Percentiles rank a stretch among this genome's conserved stretches.
These are phyloP conservation scores for Rotaria macrura DNA, from an alignment of 2,888 invertebrate species.

Conservation along the genomic window DNA sequence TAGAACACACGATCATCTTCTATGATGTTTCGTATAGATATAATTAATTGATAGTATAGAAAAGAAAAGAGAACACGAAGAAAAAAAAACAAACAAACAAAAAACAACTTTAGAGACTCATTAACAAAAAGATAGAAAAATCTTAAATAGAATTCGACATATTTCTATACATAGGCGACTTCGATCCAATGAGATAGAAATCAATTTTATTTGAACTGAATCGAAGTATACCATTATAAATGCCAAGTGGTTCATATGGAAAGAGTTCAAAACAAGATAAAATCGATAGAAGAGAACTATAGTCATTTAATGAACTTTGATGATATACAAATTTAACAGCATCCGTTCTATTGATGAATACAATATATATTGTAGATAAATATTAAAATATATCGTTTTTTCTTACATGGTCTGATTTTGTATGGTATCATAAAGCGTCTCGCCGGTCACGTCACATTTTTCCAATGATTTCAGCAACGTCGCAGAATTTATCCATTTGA, in stretches of 20 bases:
- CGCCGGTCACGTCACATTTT: not conserved
- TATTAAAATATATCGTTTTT: not conserved
- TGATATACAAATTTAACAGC: not conserved
- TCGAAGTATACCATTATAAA: not conserved
- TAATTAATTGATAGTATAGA: not conserved
- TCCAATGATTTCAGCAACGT: not conserved
- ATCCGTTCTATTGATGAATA: not conserved
- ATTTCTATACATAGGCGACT: not conserved
- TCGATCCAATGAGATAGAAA: not conserved
- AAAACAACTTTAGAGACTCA: not conserved
- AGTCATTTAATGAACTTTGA: not conserved
- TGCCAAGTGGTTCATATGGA: not conserved
- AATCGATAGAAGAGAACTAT: not conserved
- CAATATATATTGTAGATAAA: not conserved
- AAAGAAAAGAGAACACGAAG: not conserved
- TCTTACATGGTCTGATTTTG: not conserved
- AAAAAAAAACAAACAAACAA: not conserved
- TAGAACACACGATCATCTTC: not conserved
- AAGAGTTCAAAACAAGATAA: not conserved
- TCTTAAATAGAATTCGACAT: not conserved
- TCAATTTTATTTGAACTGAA: not conserved
- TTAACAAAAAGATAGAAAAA: not conserved
- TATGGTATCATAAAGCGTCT: not conserved
- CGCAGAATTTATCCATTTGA: not conserved
- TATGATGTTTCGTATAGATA: not conserved